Conservation (phyloP, 35 echinoderm and acorn worm genomes). For the Lytechinus variegatus region DNA sequence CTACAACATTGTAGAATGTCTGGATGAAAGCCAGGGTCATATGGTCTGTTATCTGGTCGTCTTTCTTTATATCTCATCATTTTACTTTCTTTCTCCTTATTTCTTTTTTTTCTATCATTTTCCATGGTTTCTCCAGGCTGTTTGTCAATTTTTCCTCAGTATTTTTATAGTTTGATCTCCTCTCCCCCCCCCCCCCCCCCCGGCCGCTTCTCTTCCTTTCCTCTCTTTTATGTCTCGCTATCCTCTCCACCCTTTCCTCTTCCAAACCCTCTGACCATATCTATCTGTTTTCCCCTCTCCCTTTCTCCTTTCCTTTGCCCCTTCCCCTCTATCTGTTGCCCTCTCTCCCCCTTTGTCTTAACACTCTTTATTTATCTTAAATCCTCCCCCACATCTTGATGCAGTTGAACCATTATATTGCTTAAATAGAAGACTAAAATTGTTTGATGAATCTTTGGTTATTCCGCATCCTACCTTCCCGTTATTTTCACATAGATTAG, state of each 20-base stretch:
- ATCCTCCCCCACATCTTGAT: not conserved
- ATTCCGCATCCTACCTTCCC: not conserved
- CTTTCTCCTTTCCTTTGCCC: not conserved
- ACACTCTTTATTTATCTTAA: not conserved
- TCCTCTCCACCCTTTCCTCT: not conserved
- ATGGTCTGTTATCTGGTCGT: too few relatives aligned
- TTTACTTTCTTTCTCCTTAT: too few relatives aligned
- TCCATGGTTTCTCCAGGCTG: too few relatives aligned
- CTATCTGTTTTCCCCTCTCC: not conserved
- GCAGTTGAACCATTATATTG: not conserved
- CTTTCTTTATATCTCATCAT: too few relatives aligned
- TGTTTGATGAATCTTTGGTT: not conserved
- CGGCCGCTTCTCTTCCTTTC: not conserved
- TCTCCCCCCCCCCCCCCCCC: too few relatives aligned
- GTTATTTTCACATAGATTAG: not conserved
- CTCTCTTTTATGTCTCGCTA: not conserved
- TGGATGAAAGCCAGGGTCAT: not conserved
- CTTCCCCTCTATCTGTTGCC: not conserved
- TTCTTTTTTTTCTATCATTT: too few relatives aligned
- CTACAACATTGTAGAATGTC: not conserved
- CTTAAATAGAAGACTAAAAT: not conserved
- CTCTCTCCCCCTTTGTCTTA: not conserved
- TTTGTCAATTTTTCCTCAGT: too few relatives aligned
- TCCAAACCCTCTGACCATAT: not conserved
- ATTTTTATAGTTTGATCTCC: too few relatives aligned